Conservation (phyloP, 2,797 vertebrate species). For the Fistularia commersonii region DNA sequence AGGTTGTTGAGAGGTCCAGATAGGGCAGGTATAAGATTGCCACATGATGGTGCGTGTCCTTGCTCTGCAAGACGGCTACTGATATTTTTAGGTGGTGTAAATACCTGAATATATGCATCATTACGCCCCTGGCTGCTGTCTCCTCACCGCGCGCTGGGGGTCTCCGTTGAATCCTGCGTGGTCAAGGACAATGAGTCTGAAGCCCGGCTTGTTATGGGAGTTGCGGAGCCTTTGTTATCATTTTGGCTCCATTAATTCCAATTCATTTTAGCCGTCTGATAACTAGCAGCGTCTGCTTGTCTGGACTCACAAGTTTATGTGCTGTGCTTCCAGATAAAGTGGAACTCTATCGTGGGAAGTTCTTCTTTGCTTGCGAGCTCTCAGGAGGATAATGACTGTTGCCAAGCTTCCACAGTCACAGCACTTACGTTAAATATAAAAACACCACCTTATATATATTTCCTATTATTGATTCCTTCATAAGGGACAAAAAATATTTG, state of each 20-base stretch:
- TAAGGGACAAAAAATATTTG: neutral
- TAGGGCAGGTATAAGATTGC: too few species aligned
- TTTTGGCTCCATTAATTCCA: conserved; percentile 69
- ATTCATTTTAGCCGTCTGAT: conserved; percentile 73
- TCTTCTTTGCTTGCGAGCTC: conserved; percentile 38
- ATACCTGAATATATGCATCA: conserved; percentile 1
- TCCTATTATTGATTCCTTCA: neutral
- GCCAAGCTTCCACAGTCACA: neutral
- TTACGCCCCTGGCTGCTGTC: conserved; percentile 14
- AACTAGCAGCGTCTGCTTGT: conserved; percentile 73
- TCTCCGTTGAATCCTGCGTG: conserved; percentile 53
- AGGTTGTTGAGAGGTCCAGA: too few species aligned
- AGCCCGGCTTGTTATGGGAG: conserved; percentile 73
- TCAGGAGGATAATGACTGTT: conserved; percentile 40
- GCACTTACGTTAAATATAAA: conserved; percentile 1
- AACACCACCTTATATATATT: neutral
- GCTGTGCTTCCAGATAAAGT: conserved; percentile 60
- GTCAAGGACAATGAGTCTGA: conserved; percentile 75
- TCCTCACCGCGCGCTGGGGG: conserved; percentile 24
- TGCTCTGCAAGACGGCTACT: conserved; percentile 2
- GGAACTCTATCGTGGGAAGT: conserved; percentile 47
- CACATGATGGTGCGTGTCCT: conserved; percentile 2
- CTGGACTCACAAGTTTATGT: conserved; percentile 63
- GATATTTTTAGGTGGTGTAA: conserved; percentile 8
- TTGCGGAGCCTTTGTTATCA: conserved; percentile 75